These are phyloP conservation scores for Pristionchus japonicus DNA, from an alignment of 2,888 invertebrate species.

Conservation along the genomic window DNA sequence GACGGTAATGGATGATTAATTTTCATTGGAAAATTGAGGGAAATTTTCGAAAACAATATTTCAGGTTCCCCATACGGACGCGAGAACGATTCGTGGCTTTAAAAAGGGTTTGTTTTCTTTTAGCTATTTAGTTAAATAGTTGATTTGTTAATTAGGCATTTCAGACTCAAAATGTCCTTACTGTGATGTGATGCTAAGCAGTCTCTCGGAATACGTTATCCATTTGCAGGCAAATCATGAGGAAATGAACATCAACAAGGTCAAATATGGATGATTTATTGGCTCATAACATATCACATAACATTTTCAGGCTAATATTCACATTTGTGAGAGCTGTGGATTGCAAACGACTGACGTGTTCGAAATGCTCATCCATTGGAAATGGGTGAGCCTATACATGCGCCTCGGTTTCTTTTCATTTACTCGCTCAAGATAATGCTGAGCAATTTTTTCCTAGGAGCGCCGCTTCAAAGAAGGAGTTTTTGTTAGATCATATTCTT, in stretches of 20 bases:
- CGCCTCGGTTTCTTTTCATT: too few species aligned
- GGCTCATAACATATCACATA: too few species aligned
- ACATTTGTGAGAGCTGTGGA: neutral
- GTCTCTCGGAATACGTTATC: neutral
- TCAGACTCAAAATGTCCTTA: neutral
- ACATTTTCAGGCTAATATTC: neutral
- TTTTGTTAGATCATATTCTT: too few species aligned
- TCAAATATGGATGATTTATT: neutral
- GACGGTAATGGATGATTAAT: too few species aligned
- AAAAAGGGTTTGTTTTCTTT: neutral
- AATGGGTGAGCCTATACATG: neutral
- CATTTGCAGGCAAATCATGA: neutral
- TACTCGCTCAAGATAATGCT: too few species aligned
- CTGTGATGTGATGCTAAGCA: neutral
- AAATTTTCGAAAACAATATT: neutral
- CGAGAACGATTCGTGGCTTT: neutral
- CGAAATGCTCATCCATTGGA: neutral
- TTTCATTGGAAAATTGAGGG: too few species aligned
- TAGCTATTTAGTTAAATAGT: neutral
- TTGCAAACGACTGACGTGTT: neutral
- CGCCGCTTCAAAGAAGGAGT: too few species aligned
- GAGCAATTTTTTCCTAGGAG: too few species aligned
- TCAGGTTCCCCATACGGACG: neutral
- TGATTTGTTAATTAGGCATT: neutral
- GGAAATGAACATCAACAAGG: neutral